phyloP scores from a whole-genome alignment of 2,888 invertebrate species.

The Trichopria drosophilae region DNA sequence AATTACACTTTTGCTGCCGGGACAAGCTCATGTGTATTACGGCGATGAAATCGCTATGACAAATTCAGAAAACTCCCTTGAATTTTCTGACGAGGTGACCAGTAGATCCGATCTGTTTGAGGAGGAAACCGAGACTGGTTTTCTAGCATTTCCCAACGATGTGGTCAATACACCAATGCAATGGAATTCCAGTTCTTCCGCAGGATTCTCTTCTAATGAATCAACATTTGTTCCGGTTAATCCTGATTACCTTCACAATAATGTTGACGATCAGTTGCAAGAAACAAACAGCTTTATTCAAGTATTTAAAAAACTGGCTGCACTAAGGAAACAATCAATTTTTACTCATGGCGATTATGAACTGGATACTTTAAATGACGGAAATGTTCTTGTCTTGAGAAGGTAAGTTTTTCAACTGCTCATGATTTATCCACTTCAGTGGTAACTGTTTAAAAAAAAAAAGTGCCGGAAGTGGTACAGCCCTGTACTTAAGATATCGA shows the following conservation, averaged over 20 bases:
- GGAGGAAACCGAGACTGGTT: slow-evolving; percentile 28
- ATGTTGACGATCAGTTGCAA: slow-evolving; percentile 39
- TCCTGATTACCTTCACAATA: slow-evolving; percentile 37
- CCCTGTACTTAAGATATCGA: too few relatives aligned
- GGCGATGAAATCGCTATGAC: slow-evolving; percentile 51
- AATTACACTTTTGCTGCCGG: slow-evolving; percentile 62
- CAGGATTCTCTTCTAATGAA: slow-evolving; percentile 44
- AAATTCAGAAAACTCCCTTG: slow-evolving; percentile 34
- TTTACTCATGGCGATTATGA: slow-evolving; percentile 44
- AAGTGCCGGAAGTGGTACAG: too few relatives aligned
- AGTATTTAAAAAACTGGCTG: slow-evolving; percentile 39
- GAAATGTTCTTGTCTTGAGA: slow-evolving; percentile 41
- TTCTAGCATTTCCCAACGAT: slow-evolving; percentile 41
- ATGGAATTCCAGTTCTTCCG: slow-evolving; percentile 47
- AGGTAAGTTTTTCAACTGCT: slow-evolving; percentile 36
- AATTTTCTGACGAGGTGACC: too few relatives aligned
- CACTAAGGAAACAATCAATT: slow-evolving; percentile 40
- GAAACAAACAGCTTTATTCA: slow-evolving; percentile 38
- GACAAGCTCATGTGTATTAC: slow-evolving; percentile 63
- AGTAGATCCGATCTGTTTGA: slow-evolving; percentile 35
- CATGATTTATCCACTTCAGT: too few relatives aligned
- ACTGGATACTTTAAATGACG: slow-evolving; percentile 40
- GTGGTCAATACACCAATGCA: slow-evolving; percentile 54
- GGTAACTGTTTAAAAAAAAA: too few relatives aligned
- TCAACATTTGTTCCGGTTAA: slow-evolving; percentile 43